Conservation (phyloP, 2,888 invertebrate species). For the Galeopsomyia nigrocyanea region DNA sequence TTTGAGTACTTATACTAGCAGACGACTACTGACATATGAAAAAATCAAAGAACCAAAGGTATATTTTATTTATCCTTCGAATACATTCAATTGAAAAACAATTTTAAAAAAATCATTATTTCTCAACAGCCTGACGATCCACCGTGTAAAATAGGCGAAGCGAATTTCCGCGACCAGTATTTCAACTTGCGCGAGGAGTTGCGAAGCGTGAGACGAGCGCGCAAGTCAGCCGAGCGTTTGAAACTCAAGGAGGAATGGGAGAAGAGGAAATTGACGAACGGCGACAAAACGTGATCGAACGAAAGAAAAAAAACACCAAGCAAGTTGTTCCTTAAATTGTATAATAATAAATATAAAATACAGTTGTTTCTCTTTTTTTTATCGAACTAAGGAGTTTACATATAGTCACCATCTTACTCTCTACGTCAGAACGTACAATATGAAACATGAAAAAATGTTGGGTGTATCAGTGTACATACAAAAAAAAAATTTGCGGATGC, state of each 20-base stretch:
- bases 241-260: slow-evolving; percentile 46
- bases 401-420: too few relatives aligned
- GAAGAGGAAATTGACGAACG: slow-evolving; percentile 28
- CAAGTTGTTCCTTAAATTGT: slow-evolving; percentile 35
- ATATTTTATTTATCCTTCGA: background rate
- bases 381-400: too few relatives aligned
- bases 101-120: background rate
- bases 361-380: too few relatives aligned
- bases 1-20: slow-evolving; percentile 83
- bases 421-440: too few relatives aligned
- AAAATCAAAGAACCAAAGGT: slow-evolving; percentile 76
- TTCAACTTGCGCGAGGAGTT: slow-evolving; percentile 78
- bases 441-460: too few relatives aligned
- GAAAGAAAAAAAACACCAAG: too few relatives aligned
- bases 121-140: slow-evolving; percentile 53
- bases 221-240: slow-evolving; percentile 67
- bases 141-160: slow-evolving; percentile 60
- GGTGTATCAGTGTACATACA: too few relatives aligned
- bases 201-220: slow-evolving; percentile 74
- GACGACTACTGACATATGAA: slow-evolving; percentile 88
- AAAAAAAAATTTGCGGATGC: too few relatives aligned
- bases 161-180: slow-evolving; percentile 78
- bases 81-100: background rate
- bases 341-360: slow-evolving; percentile 31
- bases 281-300: slow-evolving; percentile 42